phyloP scores from a whole-genome alignment of 2,797 vertebrate species.

The Avahi laniger region DNA sequence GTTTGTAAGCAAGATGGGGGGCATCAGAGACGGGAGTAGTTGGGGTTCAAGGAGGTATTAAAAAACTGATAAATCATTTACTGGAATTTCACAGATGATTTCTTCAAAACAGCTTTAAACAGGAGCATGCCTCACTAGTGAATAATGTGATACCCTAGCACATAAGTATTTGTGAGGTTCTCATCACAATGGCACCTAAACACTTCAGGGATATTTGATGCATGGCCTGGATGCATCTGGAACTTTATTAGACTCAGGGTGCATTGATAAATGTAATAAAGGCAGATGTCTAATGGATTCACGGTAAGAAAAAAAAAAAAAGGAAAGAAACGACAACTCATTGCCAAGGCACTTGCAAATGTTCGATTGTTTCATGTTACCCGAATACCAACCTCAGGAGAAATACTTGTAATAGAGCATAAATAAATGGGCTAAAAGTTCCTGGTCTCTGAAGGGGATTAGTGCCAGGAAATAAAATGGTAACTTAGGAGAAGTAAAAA shows the following conservation, averaged over 20 bases:
- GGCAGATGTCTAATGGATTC: slow-evolving; percentile 66
- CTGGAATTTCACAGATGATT: slow-evolving; percentile 44
- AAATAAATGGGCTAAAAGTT: background rate
- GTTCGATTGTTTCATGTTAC: background rate
- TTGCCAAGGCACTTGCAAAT: slow-evolving; percentile 33
- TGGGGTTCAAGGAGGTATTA: background rate
- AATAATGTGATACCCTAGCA: background rate
- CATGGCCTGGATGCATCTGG: background rate
- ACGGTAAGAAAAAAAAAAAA: background rate
- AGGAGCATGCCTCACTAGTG: background rate
- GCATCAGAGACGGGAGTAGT: fast-evolving
- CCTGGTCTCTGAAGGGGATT: background rate
- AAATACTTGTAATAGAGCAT: background rate
- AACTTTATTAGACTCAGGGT: slow-evolving; percentile 37
- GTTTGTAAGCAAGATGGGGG: background rate
- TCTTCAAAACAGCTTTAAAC: slow-evolving; percentile 38
- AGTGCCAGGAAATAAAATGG: slow-evolving; percentile 55
- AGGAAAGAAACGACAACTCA: background rate
- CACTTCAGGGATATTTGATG: slow-evolving; percentile 34
- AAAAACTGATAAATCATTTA: background rate
- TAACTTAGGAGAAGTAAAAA: slow-evolving; percentile 47
- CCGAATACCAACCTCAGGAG: background rate
- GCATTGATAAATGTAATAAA: slow-evolving; percentile 34
- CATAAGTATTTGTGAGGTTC: slow-evolving; percentile 57
- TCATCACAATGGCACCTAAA: slow-evolving; percentile 19